Evolutionary conservation across 1,140 invertebrate species (phyloP).

Genomic region (Kradibia gibbosae): DNA sequence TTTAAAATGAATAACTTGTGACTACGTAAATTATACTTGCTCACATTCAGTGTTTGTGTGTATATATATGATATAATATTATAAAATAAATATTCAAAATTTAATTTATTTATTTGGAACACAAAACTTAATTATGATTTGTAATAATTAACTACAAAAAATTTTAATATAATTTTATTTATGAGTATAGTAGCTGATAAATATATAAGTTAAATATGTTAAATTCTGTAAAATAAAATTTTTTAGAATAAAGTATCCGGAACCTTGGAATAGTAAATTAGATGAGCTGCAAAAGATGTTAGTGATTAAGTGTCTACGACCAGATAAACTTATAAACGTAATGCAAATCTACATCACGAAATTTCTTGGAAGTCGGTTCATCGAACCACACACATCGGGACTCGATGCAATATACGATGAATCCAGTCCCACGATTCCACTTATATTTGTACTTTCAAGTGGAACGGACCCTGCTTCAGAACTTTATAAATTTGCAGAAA

Average conservation of each 20-base stretch:
- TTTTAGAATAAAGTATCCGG: constrained; percentile 23
- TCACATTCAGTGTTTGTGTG: too few species aligned
- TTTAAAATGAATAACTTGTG: too few species aligned
- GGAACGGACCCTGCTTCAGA: constrained; percentile 82
- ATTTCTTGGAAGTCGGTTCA: constrained; percentile 77
- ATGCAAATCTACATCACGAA: constrained; percentile 78
- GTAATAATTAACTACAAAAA: too few species aligned
- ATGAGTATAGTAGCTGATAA: background rate
- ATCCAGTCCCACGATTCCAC: constrained; percentile 75
- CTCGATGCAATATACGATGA: constrained; percentile 78
- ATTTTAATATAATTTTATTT: too few species aligned
- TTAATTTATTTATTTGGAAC: too few species aligned
- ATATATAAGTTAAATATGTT: background rate
- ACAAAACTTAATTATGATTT: too few species aligned
- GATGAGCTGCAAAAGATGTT: constrained; percentile 80
- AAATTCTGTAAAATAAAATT: background rate
- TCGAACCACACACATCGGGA: constrained; percentile 80
- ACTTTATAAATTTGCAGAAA: constrained; percentile 78
- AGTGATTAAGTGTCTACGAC: constrained; percentile 80
- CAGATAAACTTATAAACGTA: constrained; percentile 82
- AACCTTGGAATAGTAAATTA: constrained; percentile 71
- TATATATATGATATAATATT: too few species aligned
- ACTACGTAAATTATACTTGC: too few species aligned
- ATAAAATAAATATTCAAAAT: too few species aligned
- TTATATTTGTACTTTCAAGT: constrained; percentile 81